Percentiles rank a stretch among this genome's conserved stretches.
phyloP scores from a whole-genome alignment of 2,888 invertebrate genomes.

The Cyrtodaria siliqua region DNA sequence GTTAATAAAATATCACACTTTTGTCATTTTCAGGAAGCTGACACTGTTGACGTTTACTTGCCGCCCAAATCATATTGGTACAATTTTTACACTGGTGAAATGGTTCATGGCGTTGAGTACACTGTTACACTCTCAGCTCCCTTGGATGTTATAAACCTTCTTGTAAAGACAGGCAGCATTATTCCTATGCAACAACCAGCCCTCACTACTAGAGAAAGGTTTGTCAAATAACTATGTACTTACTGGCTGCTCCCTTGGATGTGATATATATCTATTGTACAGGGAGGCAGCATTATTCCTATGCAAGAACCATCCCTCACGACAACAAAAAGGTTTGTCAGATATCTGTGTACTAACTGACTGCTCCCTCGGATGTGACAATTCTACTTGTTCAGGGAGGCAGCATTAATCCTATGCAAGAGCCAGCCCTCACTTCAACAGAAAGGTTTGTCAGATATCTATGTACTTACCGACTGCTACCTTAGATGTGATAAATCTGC shows the following conservation, averaged over 20 bases:
- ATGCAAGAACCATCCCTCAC: too few species aligned
- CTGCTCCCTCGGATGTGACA: too few species aligned
- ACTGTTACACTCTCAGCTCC: slow-evolving; percentile 87
- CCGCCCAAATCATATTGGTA: slow-evolving; percentile 67
- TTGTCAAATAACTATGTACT: too few species aligned
- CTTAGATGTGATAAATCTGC: slow-evolving; percentile 88
- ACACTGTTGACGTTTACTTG: slow-evolving; percentile 63
- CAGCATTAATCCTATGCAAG: too few species aligned
- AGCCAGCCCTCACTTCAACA: slow-evolving; percentile 23
- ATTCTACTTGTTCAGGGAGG: slow-evolving; percentile 70
- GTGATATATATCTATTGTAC: too few species aligned
- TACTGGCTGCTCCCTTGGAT: too few species aligned
- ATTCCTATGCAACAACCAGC: slow-evolving; percentile 90
- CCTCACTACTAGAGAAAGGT: slow-evolving; percentile 82
- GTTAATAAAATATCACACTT: too few species aligned
- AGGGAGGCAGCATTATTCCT: too few species aligned
- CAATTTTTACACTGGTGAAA: slow-evolving; percentile 62
- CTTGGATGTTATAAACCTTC: slow-evolving; percentile 89
- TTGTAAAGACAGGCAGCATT: slow-evolving; percentile 90
- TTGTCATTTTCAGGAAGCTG: slow-evolving; percentile 48
- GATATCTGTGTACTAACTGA: too few species aligned
- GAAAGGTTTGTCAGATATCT: slow-evolving; percentile 37
- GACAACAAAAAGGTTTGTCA: too few species aligned
- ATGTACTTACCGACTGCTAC: slow-evolving; percentile 89
- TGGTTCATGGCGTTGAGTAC: slow-evolving; percentile 36